These are phyloP conservation scores for Pipa parva DNA, from an alignment of 2,113 vertebrate genomes.

Conservation along the genomic window DNA sequence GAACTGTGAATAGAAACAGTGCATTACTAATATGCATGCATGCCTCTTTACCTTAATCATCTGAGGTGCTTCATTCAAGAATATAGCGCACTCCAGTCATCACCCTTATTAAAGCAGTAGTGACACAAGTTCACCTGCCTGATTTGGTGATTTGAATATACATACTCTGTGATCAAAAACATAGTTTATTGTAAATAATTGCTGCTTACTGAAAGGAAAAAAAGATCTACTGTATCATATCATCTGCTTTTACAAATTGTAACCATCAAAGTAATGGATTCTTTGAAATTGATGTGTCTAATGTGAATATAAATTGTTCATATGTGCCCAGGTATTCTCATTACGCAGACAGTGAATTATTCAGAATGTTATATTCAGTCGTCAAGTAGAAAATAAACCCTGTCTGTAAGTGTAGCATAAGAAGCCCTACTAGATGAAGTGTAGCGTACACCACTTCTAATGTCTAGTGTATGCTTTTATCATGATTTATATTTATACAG, in stretches of 20 bases:
- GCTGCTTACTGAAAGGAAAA: too few relatives aligned
- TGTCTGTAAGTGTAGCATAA: not conserved
- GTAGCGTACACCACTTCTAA: not conserved
- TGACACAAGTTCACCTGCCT: too few relatives aligned
- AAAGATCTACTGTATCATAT: not conserved
- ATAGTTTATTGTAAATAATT: too few relatives aligned
- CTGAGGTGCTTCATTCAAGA: too few relatives aligned
- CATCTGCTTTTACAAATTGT: not conserved
- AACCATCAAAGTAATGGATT: not conserved
- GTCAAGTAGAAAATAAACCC: not conserved
- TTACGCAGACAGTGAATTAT: constrained; percentile 1
- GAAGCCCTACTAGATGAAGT: not conserved
- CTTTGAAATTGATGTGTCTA: constrained; percentile 1
- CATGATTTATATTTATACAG: not conserved
- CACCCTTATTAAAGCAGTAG: too few relatives aligned
- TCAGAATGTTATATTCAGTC: not conserved
- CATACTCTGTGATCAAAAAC: too few relatives aligned
- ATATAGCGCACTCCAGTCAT: too few relatives aligned
- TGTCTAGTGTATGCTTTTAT: not conserved
- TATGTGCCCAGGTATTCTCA: not conserved
- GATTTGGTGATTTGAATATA: too few relatives aligned
- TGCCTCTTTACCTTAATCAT: too few relatives aligned
- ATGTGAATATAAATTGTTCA: constrained; percentile 9
- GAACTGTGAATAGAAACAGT: too few relatives aligned
- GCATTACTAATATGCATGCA: too few relatives aligned